Percentiles rank a stretch among this genome's conserved stretches.
Conservation (phyloP, 2,113 vertebrate genomes). For the Hippolais icterina region DNA sequence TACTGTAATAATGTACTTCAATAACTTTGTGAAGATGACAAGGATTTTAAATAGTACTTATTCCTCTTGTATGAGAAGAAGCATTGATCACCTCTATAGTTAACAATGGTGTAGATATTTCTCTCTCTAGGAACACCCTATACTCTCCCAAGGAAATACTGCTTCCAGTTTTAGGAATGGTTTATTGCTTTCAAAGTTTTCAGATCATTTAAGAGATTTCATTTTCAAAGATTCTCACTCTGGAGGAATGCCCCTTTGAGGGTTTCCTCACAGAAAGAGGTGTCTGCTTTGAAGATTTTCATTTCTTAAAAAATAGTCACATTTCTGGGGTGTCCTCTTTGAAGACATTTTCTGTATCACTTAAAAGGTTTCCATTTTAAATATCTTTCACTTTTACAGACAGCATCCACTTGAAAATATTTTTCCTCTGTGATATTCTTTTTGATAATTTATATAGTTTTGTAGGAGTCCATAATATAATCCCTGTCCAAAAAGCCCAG, state of each 20-base stretch:
- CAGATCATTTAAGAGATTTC: slow-evolving; percentile 58
- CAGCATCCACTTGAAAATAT: slow-evolving; percentile 9
- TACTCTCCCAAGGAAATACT: slow-evolving; percentile 9
- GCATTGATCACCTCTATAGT: neutral
- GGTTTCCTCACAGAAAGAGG: slow-evolving; percentile 57
- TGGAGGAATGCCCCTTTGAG: slow-evolving; percentile 67
- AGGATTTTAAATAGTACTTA: neutral
- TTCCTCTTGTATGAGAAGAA: neutral
- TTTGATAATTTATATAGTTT: neutral
- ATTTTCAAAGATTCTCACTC: slow-evolving; percentile 70
- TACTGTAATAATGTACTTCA: neutral
- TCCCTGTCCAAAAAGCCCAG: neutral
- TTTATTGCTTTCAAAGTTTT: slow-evolving; percentile 67
- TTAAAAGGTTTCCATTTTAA: slow-evolving; percentile 59
- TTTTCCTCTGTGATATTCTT: slow-evolving; percentile 6
- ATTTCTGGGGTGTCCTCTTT: slow-evolving; percentile 72
- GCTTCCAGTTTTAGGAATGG: slow-evolving; percentile 18
- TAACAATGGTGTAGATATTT: neutral
- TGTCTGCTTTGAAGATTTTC: slow-evolving; percentile 70
- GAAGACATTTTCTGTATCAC: slow-evolving; percentile 59
- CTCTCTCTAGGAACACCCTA: neutral
- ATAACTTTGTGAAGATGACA: neutral
- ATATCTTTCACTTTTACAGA: slow-evolving; percentile 7
- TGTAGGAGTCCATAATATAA: neutral
- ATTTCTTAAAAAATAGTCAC: slow-evolving; percentile 50